Percentiles rank a stretch among this genome's conserved stretches.
Evolutionary conservation across 2,113 vertebrate species (phyloP).

Genomic region (Pluvialis apricaria): DNA sequence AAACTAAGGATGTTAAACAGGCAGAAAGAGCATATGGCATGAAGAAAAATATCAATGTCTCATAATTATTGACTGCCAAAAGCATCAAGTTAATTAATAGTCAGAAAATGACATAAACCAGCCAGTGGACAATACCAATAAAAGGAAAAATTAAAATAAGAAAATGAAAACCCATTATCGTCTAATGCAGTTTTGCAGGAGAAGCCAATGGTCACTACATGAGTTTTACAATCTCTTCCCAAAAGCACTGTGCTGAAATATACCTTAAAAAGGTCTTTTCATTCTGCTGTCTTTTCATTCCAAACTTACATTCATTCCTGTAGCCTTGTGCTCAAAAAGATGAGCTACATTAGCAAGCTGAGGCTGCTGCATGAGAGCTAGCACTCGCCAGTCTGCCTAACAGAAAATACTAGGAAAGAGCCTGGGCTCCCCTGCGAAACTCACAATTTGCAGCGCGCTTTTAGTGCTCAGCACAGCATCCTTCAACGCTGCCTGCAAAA

Average conservation of each 20-base stretch:
- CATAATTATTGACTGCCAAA: not conserved
- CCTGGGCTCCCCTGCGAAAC: fast-evolving
- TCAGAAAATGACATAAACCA: not conserved
- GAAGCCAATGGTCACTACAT: not conserved
- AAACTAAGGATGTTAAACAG: not conserved
- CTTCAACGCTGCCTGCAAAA: not conserved
- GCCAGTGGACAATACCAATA: not conserved
- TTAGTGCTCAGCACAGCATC: not conserved
- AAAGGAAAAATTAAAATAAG: not conserved
- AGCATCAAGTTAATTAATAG: not conserved
- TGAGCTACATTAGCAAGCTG: not conserved
- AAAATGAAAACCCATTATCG: not conserved
- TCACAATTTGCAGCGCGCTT: not conserved
- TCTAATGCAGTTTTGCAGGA: not conserved
- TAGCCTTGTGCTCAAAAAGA: not conserved
- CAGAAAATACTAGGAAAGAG: not conserved
- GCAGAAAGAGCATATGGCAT: not conserved
- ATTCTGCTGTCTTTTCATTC: not conserved
- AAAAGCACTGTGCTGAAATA: not conserved
- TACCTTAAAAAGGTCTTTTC: not conserved
- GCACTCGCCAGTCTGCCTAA: no score
- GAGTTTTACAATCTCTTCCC: not conserved
- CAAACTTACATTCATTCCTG: not conserved
- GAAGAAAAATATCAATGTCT: not conserved
- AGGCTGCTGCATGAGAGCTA: not conserved